phyloP scores from a whole-genome alignment of 2,113 vertebrate genomes.

The Clarias batrachus region DNA sequence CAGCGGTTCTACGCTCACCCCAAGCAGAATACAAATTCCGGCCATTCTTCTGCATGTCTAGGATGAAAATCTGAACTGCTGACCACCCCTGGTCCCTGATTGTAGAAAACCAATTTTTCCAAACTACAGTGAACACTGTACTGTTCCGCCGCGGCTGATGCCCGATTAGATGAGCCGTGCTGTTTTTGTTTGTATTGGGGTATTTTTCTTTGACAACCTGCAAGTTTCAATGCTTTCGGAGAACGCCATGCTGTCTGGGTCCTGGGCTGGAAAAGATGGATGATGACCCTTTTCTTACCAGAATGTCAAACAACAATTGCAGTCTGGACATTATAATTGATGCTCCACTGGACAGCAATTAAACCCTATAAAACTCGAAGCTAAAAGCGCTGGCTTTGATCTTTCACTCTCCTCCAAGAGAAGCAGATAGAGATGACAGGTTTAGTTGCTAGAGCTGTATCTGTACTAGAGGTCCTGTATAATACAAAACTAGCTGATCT shows the following conservation, averaged over 20 bases:
- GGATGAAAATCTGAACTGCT: conserved; percentile 54
- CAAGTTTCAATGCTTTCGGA: neutral
- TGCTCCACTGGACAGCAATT: conserved; percentile 28
- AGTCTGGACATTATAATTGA: conserved; percentile 20
- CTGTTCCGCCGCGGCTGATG: conserved; percentile 1
- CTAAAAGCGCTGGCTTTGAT: conserved; percentile 60
- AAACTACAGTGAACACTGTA: conserved; percentile 38
- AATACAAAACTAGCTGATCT: conserved; percentile 60
- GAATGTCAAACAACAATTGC: neutral
- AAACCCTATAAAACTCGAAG: conserved; percentile 51
- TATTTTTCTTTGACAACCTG: neutral
- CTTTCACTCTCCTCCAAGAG: conserved; percentile 28
- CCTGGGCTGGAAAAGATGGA: conserved; percentile 5
- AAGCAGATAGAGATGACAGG: conserved; percentile 46
- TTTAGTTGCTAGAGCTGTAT: conserved; percentile 59
- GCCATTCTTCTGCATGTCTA: conserved; percentile 10
- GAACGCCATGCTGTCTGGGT: neutral
- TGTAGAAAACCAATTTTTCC: conserved; percentile 33
- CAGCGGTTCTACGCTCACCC: conserved; percentile 50
- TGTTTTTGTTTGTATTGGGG: neutral
- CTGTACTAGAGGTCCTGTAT: conserved; percentile 57
- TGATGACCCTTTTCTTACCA: neutral
- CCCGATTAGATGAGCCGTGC: conserved; percentile 16
- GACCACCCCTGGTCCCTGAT: conserved; percentile 68
- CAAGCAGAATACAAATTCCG: conserved; percentile 35